These are phyloP conservation scores for Achatina immaculata DNA, from an alignment of 1,140 invertebrate genomes.

Conservation along the genomic window DNA sequence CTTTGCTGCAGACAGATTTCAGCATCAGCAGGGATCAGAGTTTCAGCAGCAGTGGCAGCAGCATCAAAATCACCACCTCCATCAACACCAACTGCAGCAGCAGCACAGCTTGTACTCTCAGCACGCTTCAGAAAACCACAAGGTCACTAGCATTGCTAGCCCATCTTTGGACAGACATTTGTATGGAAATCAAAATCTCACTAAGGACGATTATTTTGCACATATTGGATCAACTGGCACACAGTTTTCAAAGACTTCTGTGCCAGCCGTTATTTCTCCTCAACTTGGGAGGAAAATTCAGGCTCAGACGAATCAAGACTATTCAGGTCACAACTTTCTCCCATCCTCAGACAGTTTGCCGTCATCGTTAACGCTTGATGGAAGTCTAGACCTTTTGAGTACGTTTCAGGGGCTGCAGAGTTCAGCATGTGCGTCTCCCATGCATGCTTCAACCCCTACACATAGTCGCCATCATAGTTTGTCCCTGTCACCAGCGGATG, in stretches of 20 bases:
- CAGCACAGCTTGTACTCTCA: conserved; percentile 8
- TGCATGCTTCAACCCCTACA: background rate
- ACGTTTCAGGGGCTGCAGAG: background rate
- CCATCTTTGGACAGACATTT: background rate
- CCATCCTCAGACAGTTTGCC: background rate
- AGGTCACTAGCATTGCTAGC: background rate
- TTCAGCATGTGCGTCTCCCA: background rate
- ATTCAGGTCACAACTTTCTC: background rate
- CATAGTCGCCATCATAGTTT: background rate
- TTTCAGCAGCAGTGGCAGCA: conserved; percentile 1
- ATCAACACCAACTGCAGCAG: background rate
- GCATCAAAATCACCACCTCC: background rate
- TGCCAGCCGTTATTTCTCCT: background rate
- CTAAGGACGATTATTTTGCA: background rate
- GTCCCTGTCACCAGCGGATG: conserved; percentile 4
- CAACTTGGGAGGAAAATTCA: background rate
- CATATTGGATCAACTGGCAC: background rate
- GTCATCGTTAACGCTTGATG: background rate
- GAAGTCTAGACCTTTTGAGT: background rate
- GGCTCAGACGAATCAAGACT: background rate
- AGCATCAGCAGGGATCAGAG: background rate
- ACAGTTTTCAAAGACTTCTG: background rate
- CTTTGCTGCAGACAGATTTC: conserved; percentile 8
- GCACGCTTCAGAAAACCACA: background rate
- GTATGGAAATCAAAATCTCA: background rate